Base-by-base conservation (phyloP, 37 sponge, comb jelly and placozoan species). In the Tethya wilhelma region DNA sequence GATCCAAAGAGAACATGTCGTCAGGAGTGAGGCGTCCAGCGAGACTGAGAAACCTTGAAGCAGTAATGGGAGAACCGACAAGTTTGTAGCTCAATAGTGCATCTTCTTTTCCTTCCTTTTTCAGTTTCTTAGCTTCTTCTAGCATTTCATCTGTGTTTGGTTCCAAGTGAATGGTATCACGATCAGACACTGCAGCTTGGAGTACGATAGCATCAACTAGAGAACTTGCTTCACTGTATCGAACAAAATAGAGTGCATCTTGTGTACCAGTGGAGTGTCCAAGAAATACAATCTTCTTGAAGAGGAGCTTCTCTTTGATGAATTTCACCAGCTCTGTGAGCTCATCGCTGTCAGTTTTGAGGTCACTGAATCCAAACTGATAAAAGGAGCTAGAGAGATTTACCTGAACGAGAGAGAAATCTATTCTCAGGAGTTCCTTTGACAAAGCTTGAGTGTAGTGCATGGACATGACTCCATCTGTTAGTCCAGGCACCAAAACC, bases 231-330 rank as follows among this genome's bases (percentile, higher is more conserved):
- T 46, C 55, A 38, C 75, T 44, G 44, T 86, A 55, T 33, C 81
- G 44, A 28, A 74, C 44, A 30, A 80, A 79, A 34, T 74, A 86
- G 32, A 86, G n/a, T 9, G 30, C 42, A 41, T 79, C 87, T 39
- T 86, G 87, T 23, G 67, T 41, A 12, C 87, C 87, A 31, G 87
- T 86, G 23, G 87, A 86, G 55, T 74, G 75, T 0, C 87, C 87
- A 1, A 79, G 43, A 11, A 86, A 29, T 26, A 41, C 46, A 29
- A 86, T 65, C 38, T 64, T 59, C 40, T 39, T 25, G 56, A 86
- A 86, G 2, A 45, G 30, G 44, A 40, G 73, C 23, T 39, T 11
- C 19, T 42, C 31, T 49, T 86, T 80, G 0, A 86, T 26, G 22
- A 38, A 38, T 14, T 32, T 49, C 23, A 86, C 41, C 45, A 79